These are phyloP conservation scores for Cheilosia pagana DNA, from an alignment of 2,888 invertebrate species.

Conservation along the genomic window DNA sequence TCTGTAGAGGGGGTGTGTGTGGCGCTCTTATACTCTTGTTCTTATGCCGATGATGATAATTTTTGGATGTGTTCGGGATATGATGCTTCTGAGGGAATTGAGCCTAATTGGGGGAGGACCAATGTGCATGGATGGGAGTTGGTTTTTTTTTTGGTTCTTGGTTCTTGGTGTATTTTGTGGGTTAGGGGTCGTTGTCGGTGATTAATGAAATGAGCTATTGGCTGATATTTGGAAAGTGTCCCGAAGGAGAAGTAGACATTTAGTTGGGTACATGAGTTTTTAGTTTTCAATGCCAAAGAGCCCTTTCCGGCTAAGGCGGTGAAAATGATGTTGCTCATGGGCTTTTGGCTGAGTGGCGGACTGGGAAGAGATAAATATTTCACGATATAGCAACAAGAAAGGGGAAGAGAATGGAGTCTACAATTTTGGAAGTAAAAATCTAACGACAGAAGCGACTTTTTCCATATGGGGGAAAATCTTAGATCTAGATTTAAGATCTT, in stretches of 20 bases:
- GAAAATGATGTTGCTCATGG: background rate
- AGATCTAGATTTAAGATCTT: too few relatives aligned
- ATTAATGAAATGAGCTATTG: conserved; percentile 62
- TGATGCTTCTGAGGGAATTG: conserved; percentile 49
- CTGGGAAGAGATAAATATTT: too few relatives aligned
- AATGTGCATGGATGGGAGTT: conserved; percentile 21
- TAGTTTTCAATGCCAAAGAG: background rate
- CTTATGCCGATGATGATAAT: conserved; percentile 63
- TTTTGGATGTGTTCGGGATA: conserved; percentile 61
- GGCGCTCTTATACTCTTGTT: conserved; percentile 48
- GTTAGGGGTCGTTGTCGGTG: conserved; percentile 25
- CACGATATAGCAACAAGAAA: too few relatives aligned
- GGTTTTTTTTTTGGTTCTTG: background rate
- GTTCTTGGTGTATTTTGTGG: background rate
- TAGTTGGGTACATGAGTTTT: background rate
- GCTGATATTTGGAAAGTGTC: background rate
- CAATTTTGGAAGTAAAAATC: too few relatives aligned
- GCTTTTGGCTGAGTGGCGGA: too few relatives aligned
- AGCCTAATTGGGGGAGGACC: conserved; percentile 52
- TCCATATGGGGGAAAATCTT: too few relatives aligned
- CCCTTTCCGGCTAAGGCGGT: background rate
- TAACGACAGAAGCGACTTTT: too few relatives aligned
- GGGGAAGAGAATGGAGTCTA: too few relatives aligned
- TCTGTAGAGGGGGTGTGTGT: conserved; percentile 16
- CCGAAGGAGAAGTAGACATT: background rate